Percentiles rank a stretch among this genome's conserved stretches.
Evolutionary conservation across 2,113 vertebrate genomes (phyloP).

Genomic region (Gnathonemus echidnorhynchus): DNA sequence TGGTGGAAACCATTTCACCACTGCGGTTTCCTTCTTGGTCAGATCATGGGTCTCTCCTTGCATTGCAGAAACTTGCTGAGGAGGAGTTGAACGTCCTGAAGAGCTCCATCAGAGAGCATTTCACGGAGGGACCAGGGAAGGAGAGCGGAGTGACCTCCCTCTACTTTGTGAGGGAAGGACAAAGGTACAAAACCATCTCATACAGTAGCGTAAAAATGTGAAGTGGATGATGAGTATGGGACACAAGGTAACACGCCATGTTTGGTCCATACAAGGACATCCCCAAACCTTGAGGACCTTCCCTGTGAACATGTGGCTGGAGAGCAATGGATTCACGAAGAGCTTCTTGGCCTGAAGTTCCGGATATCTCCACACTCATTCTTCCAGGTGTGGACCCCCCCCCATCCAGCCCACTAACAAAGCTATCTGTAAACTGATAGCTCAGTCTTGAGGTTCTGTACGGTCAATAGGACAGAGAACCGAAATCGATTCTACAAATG

Average conservation of each 20-base stretch:
- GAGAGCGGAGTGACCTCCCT: slow-evolving; percentile 78
- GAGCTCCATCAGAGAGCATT: slow-evolving; percentile 66
- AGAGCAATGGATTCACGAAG: slow-evolving; percentile 77
- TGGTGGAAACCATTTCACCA: background rate
- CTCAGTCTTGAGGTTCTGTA: background rate
- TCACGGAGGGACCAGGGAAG: slow-evolving; percentile 73
- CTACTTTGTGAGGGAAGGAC: slow-evolving; percentile 86
- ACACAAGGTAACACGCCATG: background rate
- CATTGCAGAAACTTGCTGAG: slow-evolving; percentile 70
- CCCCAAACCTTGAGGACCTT: slow-evolving; percentile 77
- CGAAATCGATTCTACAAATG: background rate
- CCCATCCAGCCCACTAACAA: background rate
- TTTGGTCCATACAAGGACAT: slow-evolving; percentile 59
- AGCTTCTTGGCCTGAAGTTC: slow-evolving; percentile 83
- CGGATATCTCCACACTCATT: slow-evolving; percentile 92
- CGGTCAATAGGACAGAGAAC: background rate
- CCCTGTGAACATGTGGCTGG: slow-evolving; percentile 81
- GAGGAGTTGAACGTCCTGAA: slow-evolving; percentile 69
- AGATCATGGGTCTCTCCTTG: background rate
- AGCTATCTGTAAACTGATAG: background rate
- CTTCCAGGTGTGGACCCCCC: slow-evolving; percentile 72
- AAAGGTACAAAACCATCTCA: slow-evolving; percentile 61
- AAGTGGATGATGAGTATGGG: background rate
- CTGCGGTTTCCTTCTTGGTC: background rate
- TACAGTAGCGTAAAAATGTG: background rate